These are phyloP conservation scores for Eunapius fragilis DNA, from an alignment of 37 sponge, comb jelly and placozoan genomes.

Conservation along the genomic window DNA sequence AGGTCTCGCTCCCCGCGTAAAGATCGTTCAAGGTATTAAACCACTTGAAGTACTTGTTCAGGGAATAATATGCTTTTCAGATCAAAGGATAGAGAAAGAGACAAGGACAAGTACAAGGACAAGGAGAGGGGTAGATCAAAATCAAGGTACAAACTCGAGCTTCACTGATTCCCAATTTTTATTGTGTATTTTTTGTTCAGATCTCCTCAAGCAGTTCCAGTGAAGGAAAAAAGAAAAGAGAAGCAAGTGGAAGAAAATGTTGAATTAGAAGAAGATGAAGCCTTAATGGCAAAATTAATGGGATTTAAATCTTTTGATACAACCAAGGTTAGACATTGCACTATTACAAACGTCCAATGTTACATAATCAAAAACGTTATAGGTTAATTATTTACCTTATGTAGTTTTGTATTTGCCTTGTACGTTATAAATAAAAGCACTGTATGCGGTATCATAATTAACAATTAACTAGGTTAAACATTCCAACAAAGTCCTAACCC, in stretches of 20 bases:
- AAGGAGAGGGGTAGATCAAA: conserved; percentile 20
- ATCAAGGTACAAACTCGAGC: background rate
- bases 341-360: too few species aligned
- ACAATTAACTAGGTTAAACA: too few species aligned
- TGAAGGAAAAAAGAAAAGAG: conserved; percentile 1
- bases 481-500: too few species aligned
- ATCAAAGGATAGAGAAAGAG: conserved; percentile 7
- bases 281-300: conserved; percentile 81
- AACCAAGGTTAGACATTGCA: conserved; percentile 84
- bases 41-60: background rate
- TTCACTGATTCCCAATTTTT: background rate
- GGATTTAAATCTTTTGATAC: conserved; percentile 84
- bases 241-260: conserved; percentile 12
- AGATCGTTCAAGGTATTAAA: background rate
- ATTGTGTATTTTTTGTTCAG: background rate
- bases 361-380: too few species aligned
- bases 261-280: conserved; percentile 67
- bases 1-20: background rate
- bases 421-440: too few species aligned
- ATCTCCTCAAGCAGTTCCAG: background rate
- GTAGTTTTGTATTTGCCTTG: too few species aligned
- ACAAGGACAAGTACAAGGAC: conserved; percentile 10
- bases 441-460: too few species aligned
- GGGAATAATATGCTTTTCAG: background rate
- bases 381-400: too few species aligned